phyloP scores from a whole-genome alignment of 2,888 invertebrate genomes.

The Lithophane socia region DNA sequence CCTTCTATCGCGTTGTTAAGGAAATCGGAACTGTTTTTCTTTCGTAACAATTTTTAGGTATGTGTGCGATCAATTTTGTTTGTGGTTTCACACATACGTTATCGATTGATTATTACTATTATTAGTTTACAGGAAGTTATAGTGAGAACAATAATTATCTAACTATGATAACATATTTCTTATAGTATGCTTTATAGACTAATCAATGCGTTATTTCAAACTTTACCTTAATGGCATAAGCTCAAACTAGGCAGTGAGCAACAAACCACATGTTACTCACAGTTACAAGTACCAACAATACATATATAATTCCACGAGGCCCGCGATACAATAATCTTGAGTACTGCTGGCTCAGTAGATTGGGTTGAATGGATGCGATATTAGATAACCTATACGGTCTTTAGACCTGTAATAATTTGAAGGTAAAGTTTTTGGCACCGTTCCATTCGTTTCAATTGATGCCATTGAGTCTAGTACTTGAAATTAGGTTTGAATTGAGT shows the following conservation, averaged over 20 bases:
- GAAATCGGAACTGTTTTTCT: slow-evolving; percentile 38
- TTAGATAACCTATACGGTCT: slow-evolving; percentile 43
- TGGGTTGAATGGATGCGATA: slow-evolving; percentile 36
- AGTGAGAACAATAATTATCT: neutral
- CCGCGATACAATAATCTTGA: slow-evolving; percentile 15
- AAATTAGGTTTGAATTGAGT: slow-evolving; percentile 15
- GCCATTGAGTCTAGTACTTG: neutral
- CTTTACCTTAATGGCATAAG: neutral
- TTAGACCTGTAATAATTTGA: slow-evolving; percentile 43
- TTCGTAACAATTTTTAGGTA: neutral
- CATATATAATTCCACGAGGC: too few species aligned
- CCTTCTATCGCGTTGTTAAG: slow-evolving; percentile 25
- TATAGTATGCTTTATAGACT: too few species aligned
- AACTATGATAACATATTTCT: neutral
- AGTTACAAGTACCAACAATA: neutral
- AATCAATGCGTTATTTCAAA: neutral
- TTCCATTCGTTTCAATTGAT: slow-evolving; percentile 38
- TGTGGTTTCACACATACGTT: neutral
- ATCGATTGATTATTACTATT: neutral
- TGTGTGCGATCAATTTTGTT: slow-evolving; percentile 17
- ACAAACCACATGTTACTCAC: neutral
- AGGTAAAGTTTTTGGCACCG: slow-evolving; percentile 37
- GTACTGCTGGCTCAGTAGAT: slow-evolving; percentile 30
- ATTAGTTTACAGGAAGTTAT: neutral
- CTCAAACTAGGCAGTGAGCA: neutral